Percentiles rank a stretch among this genome's conserved stretches.
phyloP scores from a whole-genome alignment of 2,113 vertebrate genomes.

The Pachyramphus minor region DNA sequence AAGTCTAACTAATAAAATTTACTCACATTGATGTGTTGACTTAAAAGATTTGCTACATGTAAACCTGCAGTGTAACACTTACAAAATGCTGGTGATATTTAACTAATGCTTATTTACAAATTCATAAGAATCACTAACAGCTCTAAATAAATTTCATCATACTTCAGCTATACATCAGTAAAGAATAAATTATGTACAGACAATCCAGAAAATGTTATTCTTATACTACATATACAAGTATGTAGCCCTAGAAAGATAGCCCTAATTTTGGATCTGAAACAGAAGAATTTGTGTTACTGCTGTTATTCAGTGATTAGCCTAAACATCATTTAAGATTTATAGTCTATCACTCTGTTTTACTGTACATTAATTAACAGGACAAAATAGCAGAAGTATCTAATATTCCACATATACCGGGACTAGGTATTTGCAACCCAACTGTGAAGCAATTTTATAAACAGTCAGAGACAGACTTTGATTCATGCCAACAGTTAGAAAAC shows the following conservation, averaged over 20 bases:
- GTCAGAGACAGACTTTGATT: not conserved
- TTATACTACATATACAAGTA: not conserved
- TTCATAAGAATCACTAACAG: not conserved
- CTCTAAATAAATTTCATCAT: not conserved
- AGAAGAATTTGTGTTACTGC: not conserved
- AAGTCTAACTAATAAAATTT: not conserved
- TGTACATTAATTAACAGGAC: not conserved
- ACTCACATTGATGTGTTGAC: not conserved
- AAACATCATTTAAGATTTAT: not conserved
- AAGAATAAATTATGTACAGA: not conserved
- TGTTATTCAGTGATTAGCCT: not conserved
- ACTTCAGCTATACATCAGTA: not conserved
- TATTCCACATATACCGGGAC: not conserved
- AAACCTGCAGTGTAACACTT: not conserved
- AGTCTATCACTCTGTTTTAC: not conserved
- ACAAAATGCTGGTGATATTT: not conserved
- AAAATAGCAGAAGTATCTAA: not conserved
- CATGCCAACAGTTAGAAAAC: not conserved
- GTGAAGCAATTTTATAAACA: not conserved
- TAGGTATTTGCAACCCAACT: not conserved
- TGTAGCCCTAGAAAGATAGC: not conserved
- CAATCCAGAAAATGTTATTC: not conserved
- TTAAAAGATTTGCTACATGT: not conserved
- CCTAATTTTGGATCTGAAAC: not conserved
- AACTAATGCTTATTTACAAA: not conserved